A percentile compares a stretch with the other conserved stretches of the same genome.
Conservation (phyloP, 30 jellyfish, hydroid and myxozoan genomes). For the Clytia hemisphaerica region DNA sequence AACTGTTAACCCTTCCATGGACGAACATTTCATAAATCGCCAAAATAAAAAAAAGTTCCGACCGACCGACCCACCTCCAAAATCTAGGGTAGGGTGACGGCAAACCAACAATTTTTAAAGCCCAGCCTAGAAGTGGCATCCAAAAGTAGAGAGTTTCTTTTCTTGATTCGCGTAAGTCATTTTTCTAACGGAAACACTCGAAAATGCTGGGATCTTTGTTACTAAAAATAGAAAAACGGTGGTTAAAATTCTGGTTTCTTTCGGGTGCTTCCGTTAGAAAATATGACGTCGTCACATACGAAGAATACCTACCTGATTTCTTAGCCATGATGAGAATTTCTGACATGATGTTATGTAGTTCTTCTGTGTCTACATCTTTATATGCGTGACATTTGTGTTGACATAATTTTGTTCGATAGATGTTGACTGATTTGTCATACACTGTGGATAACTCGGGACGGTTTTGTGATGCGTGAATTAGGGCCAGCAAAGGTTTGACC, state of each 20-base stretch:
- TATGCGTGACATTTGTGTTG: slow-evolving; percentile 62
- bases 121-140: too few relatives aligned
- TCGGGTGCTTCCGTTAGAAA: not conserved
- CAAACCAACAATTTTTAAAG: too few relatives aligned
- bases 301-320: slow-evolving; percentile 41
- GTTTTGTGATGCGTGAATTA: slow-evolving; percentile 31
- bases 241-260: not conserved
- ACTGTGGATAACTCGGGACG: slow-evolving; percentile 54
- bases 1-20: too few relatives aligned
- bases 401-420: slow-evolving; percentile 62
- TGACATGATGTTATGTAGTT: slow-evolving; percentile 27
- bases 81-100: too few relatives aligned
- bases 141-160: too few relatives aligned
- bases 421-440: slow-evolving; percentile 67
- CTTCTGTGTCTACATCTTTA: slow-evolving; percentile 35
- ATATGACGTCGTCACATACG: not conserved
- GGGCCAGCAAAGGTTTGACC: slow-evolving; percentile 67
- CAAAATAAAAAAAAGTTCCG: not conserved
- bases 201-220: too few relatives aligned
- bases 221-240: not conserved
- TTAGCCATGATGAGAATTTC: slow-evolving; percentile 43
- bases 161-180: not conserved
- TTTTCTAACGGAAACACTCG: too few relatives aligned
- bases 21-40: too few relatives aligned
- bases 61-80: too few relatives aligned